Base-by-base conservation (phyloP, 2,797 vertebrate species). In the Smutsia gigantea region DNA sequence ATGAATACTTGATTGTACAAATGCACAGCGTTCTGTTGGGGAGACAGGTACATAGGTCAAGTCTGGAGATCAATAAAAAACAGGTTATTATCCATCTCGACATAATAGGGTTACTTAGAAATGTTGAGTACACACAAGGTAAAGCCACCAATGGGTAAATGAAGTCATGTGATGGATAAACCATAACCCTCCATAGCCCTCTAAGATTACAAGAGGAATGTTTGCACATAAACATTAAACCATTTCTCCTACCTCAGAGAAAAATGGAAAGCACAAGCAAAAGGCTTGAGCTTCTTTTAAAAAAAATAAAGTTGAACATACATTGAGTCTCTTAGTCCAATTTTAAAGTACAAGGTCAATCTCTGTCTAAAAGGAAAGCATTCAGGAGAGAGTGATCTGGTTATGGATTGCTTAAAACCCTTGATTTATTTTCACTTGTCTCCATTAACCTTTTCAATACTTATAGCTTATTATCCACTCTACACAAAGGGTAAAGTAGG, bases 291-390 rank as follows among this genome's bases (percentile, higher is more conserved):
- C 11, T 75, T 53, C 87, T 72, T 64, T 55, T 12, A 11, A 18
- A 19, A 51, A 53, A 13, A 39, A 68, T 85, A 59, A 71, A 2
- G 3, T 3, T 37, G n/a, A 94, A 93, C 46, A 87, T 61, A 71
- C 51, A 37, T 90, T 42, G 96, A 78, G 31, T 42, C 3, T n/a
- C 12, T 51, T 68, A 81, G 75, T 49, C 17, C 13, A 61, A 31
- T 77, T 92, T 79, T n/a, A 96, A 55, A 95, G 19, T 75, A 79
- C 23, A 14, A 94, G 84, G n/a, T 93, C 42, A 81, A 78, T 69
- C 68, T 90, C n/a, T 74, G 15, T 63, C 42, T n/a, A 29, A 83
- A 95, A 87, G 31, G 5, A 55, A 90, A 46, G 6, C 3, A 51
- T 63, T 78, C 23, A 69, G 17, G 51, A 83, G 31, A 93, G 6